Conservation (phyloP, 2,888 invertebrate species). For the Graphium colonna region DNA sequence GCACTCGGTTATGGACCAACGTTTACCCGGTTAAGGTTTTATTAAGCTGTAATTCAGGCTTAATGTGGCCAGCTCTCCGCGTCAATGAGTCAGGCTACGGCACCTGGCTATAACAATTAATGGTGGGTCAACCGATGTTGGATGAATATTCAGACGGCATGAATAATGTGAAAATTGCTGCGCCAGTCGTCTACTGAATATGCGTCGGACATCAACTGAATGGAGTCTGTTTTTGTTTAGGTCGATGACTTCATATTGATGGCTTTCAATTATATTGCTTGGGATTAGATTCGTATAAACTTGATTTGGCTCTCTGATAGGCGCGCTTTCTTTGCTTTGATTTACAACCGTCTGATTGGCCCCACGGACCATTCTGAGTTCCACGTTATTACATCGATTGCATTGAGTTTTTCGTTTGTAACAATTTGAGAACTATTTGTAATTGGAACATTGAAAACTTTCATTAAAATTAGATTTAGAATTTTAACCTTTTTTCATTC, state of each 20-base stretch:
- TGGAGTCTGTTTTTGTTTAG: constrained; percentile 47
- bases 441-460: no score
- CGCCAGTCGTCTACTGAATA: constrained; percentile 56
- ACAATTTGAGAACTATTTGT: no score
- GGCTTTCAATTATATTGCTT: constrained; percentile 31
- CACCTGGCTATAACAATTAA: constrained; percentile 68
- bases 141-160: constrained; percentile 71
- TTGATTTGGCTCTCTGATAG: constrained; percentile 22
- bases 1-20: background rate
- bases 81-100: constrained; percentile 42
- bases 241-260: constrained; percentile 48
- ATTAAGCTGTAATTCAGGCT: constrained; percentile 21
- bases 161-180: constrained; percentile 66
- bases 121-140: constrained; percentile 61
- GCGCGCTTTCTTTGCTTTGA: constrained; percentile 20
- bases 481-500: no score
- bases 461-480: no score
- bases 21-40: constrained; percentile 7
- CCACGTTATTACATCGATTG: constrained; percentile 9
- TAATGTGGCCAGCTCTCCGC: constrained; percentile 20
- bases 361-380: constrained; percentile 6
- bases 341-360: constrained; percentile 23
- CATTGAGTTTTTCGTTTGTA: background rate
- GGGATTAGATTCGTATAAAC: constrained; percentile 23
- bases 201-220: constrained; percentile 51